These are phyloP conservation scores for Poeciliopsis gracilis DNA, from an alignment of 2,797 vertebrate genomes.

Conservation along the genomic window DNA sequence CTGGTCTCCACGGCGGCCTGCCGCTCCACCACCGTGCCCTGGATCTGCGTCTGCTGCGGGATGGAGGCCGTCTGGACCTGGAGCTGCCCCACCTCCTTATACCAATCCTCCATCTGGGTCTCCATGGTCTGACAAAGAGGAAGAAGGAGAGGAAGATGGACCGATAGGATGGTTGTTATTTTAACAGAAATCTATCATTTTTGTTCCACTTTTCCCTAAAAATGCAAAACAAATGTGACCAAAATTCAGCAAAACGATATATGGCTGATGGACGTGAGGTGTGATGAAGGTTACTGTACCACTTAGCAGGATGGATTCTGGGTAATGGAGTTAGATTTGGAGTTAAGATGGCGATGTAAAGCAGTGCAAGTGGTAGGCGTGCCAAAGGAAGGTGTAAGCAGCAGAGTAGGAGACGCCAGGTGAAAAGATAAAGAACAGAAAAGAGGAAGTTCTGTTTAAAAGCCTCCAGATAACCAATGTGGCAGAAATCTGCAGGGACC, in stretches of 20 bases:
- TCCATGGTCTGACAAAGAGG: conserved; percentile 87
- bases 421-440: conserved; percentile 61
- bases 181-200: not conserved
- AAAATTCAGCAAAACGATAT: conserved; percentile 2
- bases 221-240: not conserved
- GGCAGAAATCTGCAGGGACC: not conserved
- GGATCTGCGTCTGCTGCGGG: conserved; percentile 82
- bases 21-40: conserved; percentile 80
- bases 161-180: conserved; percentile 17
- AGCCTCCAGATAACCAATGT: not conserved
- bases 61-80: conserved; percentile 86
- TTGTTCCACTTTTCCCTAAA: not conserved
- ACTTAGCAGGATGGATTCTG: conserved; percentile 70
- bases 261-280: conserved; percentile 46
- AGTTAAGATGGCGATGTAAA: conserved; percentile 72
- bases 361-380: conserved; percentile 71
- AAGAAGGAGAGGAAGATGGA: conserved; percentile 2
- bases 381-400: conserved; percentile 79
- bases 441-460: conserved; percentile 20
- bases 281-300: conserved; percentile 80
- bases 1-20: conserved; percentile 87
- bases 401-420: conserved; percentile 75
- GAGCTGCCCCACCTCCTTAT: conserved; percentile 88
- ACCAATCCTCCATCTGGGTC: conserved; percentile 92
- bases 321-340: conserved; percentile 53